Evolutionary conservation across 2,113 vertebrate genomes (phyloP), one percentile per base, ranked within the genome.

Genomic region (Prionailurus viverrinus): DNA sequence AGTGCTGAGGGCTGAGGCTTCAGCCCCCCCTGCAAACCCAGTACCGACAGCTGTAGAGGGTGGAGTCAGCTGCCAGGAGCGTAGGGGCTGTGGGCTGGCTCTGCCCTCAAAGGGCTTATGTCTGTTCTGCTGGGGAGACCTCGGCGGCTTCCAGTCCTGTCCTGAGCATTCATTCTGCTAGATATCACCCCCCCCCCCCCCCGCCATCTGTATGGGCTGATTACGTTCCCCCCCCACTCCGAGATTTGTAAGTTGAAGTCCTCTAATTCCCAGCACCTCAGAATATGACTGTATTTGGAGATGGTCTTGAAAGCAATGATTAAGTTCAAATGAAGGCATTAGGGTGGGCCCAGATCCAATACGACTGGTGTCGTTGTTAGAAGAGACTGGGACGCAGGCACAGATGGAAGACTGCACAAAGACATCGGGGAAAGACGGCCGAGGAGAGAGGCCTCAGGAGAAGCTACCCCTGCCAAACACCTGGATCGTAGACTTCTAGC

Each of bases 351-450:
- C 68, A 36, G 0, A 23, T 91, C 33, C 39, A 41, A 0, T 81
- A 29, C 19, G 31, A 71, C 48, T 41, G 10, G 36, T 4, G 36
- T 53, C 29, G 14, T 92, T 66, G 9, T 31, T 31, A 69, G 25
- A 78, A 66, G 33, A 61, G 33, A 19, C 58, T 1, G 41, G 89
- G 51, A 33, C 3, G 25, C 36, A 74, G 29, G 66, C n/a, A 58
- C 1, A 3, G 29, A 31, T 23, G 48, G 81, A 12, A 9, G 29
- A 31, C 53, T 8, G 0, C 1, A 0, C 33, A 53, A 14, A 7
- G 7, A 51, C 33, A 1, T 3, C 13, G 9, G 25, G 41, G 31
- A 11, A 58, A 58, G n/a, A 65, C 0, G 1, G 19, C 23, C 80
- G 25, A 65, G 78, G 39, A 58, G 16, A 58, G 31, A 18, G 36